These are phyloP conservation scores for Psittacula cyanocephala DNA, from an alignment of 2,113 vertebrate species.

Conservation along the genomic window DNA sequence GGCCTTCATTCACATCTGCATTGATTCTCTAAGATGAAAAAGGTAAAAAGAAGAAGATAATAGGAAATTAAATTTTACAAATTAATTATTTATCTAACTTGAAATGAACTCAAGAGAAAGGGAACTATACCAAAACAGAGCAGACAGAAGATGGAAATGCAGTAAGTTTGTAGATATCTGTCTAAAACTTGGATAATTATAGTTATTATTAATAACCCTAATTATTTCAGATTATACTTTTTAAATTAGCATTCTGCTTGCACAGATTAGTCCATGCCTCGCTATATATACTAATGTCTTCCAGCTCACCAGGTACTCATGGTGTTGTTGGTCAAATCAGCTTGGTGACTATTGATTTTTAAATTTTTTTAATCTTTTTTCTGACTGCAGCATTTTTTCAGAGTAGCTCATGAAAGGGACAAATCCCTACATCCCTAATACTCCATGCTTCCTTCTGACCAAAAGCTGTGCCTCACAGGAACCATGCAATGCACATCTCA, in stretches of 20 bases:
- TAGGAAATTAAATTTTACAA: background rate
- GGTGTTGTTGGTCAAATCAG: background rate
- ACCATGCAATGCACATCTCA: accelerated
- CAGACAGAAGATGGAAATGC: background rate
- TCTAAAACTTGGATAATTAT: background rate
- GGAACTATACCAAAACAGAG: background rate
- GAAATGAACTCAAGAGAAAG: background rate
- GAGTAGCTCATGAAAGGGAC: background rate
- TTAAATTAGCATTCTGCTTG: background rate
- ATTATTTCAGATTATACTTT: background rate
- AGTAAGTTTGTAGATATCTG: background rate
- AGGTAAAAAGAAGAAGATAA: background rate
- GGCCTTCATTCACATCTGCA: background rate
- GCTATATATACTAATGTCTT: background rate
- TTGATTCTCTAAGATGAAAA: background rate
- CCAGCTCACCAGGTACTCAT: background rate
- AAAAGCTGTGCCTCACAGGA: background rate
- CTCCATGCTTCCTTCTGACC: background rate
- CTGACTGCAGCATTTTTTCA: background rate
- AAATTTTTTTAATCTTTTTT: background rate
- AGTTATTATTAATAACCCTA: background rate
- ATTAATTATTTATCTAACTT: background rate
- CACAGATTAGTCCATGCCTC: background rate
- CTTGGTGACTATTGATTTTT: background rate
- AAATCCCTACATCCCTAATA: background rate